Conservation (phyloP, 2,797 vertebrate species). For the Rhyacichthys aspro region DNA sequence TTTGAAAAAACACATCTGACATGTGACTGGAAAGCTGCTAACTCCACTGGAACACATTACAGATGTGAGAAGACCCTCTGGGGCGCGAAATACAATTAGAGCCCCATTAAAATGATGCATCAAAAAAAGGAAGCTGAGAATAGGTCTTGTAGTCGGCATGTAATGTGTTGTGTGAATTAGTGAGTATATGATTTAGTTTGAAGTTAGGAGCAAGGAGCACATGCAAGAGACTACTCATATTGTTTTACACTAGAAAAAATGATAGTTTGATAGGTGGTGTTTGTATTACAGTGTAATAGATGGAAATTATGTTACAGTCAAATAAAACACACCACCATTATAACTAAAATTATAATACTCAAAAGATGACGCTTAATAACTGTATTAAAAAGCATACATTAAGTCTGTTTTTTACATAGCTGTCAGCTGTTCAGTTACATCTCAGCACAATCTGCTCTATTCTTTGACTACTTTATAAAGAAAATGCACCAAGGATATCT, state of each 20-base stretch:
- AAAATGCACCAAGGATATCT: not conserved
- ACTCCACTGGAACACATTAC: slow-evolving; percentile 42
- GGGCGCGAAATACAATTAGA: slow-evolving; percentile 54
- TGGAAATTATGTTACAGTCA: too few relatives aligned
- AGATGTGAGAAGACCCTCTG: slow-evolving; percentile 49
- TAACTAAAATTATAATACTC: too few relatives aligned
- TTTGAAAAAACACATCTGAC: slow-evolving; percentile 52
- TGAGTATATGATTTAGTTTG: slow-evolving; percentile 10
- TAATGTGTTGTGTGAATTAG: slow-evolving; percentile 53
- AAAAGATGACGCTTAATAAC: too few relatives aligned
- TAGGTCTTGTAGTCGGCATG: slow-evolving; percentile 34
- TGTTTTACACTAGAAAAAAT: not conserved
- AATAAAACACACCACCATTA: too few relatives aligned
- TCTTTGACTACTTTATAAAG: not conserved
- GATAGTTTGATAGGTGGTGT: not conserved
- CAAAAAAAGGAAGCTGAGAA: slow-evolving; percentile 44
- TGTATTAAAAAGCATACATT: too few relatives aligned
- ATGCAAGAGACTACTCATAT: not conserved
- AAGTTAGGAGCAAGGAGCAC: slow-evolving; percentile 2
- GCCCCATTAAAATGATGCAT: slow-evolving; percentile 60
- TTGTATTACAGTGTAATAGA: not conserved
- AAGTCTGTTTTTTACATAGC: too few relatives aligned
- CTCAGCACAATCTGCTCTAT: not conserved
- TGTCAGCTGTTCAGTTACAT: not conserved
- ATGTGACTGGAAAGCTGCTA: slow-evolving; percentile 48